Conservation (phyloP, 2,888 invertebrate species). For the Epirrita christyi region DNA sequence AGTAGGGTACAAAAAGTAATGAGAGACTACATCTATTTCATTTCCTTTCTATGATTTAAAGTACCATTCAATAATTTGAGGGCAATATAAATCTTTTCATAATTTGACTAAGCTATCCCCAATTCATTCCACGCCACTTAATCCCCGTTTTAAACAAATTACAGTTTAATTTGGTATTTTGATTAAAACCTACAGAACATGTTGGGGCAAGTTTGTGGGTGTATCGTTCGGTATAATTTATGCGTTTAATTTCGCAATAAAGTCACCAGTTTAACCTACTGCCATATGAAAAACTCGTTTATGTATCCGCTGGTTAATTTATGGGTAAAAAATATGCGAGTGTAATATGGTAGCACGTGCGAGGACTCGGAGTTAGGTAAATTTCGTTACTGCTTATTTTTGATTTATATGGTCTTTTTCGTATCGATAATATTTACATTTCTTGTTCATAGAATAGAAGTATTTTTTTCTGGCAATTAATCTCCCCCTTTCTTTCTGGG, state of each 20-base stretch:
- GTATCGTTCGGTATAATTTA: conserved; percentile 65
- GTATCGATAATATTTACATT: not conserved
- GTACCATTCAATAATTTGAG: not conserved
- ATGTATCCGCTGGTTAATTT: conserved; percentile 70
- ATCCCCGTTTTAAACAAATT: conserved; percentile 21
- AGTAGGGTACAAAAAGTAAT: no score
- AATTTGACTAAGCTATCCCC: conserved; percentile 16
- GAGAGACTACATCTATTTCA: no score
- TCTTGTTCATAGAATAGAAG: conserved; percentile 10
- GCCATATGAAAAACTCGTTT: conserved; percentile 77
- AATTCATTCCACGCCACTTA: conserved; percentile 15
- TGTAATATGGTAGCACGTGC: conserved; percentile 58
- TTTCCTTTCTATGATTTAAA: no score
- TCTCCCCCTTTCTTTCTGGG: no score
- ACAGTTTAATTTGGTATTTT: conserved; percentile 31
- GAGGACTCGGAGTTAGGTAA: conserved; percentile 21
- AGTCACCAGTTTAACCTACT: conserved; percentile 69
- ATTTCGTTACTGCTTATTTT: conserved; percentile 36
- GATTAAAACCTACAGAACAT: conserved; percentile 31
- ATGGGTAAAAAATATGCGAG: conserved; percentile 71
- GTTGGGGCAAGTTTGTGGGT: conserved; percentile 40
- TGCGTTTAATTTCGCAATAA: conserved; percentile 80
- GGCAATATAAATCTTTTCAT: conserved; percentile 3
- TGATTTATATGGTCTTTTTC: conserved; percentile 34
- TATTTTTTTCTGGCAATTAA: conserved; percentile 6